phyloP scores from a whole-genome alignment of 2,888 invertebrate species.

The Apamea sordens region DNA sequence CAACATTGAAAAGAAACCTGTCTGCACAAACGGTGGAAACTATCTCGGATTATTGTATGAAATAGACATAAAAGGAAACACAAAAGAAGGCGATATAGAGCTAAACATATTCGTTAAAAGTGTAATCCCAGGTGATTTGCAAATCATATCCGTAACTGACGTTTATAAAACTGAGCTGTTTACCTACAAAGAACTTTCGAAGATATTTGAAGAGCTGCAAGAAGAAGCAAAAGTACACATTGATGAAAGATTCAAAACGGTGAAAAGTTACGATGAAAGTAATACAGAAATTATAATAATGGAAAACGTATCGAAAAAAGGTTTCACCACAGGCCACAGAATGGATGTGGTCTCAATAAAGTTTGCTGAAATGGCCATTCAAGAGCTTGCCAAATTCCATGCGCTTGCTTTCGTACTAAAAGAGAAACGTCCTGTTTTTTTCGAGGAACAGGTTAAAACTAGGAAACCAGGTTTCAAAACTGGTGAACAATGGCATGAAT shows the following conservation, averaged over 20 bases:
- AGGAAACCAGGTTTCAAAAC: constrained; percentile 61
- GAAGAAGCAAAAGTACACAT: constrained; percentile 71
- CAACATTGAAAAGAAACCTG: constrained; percentile 33
- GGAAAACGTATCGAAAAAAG: constrained; percentile 76
- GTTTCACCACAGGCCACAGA: constrained; percentile 72
- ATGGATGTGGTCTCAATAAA: constrained; percentile 73
- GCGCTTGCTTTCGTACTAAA: constrained; percentile 75
- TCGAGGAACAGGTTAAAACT: constrained; percentile 67
- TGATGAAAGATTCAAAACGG: constrained; percentile 72
- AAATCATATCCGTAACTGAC: constrained; percentile 62
- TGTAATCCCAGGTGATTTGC: constrained; percentile 59
- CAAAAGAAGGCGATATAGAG: constrained; percentile 70
- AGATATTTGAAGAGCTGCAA: constrained; percentile 74
- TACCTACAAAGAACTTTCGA: constrained; percentile 74
- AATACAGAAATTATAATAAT: constrained; percentile 73
- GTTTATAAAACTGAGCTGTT: constrained; percentile 72
- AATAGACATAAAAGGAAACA: constrained; percentile 75
- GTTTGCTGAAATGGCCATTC: constrained; percentile 74
- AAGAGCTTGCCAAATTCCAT: constrained; percentile 80
- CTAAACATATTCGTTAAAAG: constrained; percentile 77
- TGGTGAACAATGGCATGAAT: constrained; percentile 68
- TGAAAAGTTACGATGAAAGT: constrained; percentile 73
- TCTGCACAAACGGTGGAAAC: constrained; percentile 75
- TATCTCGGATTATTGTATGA: constrained; percentile 74
- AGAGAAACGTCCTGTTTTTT: constrained; percentile 71